Conservation (phyloP, 2,797 vertebrate species). For the Gadopsis bispinosus region DNA sequence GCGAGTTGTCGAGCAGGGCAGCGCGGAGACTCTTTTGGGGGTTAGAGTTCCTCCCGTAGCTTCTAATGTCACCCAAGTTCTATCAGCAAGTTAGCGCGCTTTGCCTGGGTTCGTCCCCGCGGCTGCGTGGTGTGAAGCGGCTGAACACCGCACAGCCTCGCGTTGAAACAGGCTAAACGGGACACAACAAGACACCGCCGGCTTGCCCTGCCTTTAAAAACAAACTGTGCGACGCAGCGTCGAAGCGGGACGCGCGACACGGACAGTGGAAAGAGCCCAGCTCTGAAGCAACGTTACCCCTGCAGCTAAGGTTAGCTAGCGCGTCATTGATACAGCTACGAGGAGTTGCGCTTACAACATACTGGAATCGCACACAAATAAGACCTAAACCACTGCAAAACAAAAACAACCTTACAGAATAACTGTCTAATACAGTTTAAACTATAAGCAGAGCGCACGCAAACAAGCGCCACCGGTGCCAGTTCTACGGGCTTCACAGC, state of each 20-base stretch:
- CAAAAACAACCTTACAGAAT: not conserved
- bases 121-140: constrained; percentile 22
- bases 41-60: not conserved
- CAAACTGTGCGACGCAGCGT: too few species aligned
- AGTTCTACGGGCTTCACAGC: not conserved
- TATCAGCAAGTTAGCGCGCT: constrained; percentile 60
- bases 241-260: not conserved
- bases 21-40: not conserved
- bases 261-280: not conserved
- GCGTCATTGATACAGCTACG: constrained; percentile 49
- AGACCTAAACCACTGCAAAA: rapidly evolving
- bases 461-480: not conserved
- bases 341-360: constrained; percentile 38
- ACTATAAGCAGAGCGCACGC: rapidly evolving
- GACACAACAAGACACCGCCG: not conserved
- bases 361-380: constrained; percentile 23
- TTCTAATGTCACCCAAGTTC: constrained; percentile 41
- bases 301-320: constrained; percentile 41
- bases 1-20: not conserved
- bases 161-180: not conserved
- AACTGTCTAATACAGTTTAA: rapidly evolving
- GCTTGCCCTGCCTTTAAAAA: rapidly evolving
- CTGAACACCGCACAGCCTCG: not conserved
- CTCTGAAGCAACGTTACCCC: not conserved
- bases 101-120: constrained; percentile 60